Evolutionary conservation across 2,888 invertebrate species (phyloP).

Genomic region (Electrophaes corylata): DNA sequence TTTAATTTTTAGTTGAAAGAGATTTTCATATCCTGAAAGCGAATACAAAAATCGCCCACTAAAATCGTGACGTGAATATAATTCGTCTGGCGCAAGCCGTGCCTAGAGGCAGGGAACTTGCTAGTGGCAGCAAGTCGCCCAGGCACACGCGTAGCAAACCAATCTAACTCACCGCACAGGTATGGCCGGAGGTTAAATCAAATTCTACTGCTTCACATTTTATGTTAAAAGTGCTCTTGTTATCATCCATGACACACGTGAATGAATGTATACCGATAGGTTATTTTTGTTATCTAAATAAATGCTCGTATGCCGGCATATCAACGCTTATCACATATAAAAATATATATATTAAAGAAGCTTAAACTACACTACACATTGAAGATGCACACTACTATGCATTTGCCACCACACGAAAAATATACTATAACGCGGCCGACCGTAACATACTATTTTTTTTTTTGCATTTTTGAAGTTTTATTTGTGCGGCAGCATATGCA

Average conservation of each 20-base stretch:
- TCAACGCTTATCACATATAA: conserved; percentile 84
- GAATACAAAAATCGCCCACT: conserved; percentile 82
- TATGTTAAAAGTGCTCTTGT: conserved; percentile 38
- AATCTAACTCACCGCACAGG: conserved; percentile 40
- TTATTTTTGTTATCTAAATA: conserved; percentile 76
- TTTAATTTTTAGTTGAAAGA: conserved; percentile 68
- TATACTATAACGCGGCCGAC: conserved; percentile 63
- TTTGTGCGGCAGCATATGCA: conserved; percentile 83
- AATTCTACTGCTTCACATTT: conserved; percentile 23
- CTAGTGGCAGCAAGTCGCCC: conserved; percentile 79
- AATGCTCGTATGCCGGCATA: conserved; percentile 82
- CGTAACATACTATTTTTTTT: conserved; percentile 62
- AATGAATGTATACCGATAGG: conserved; percentile 56
- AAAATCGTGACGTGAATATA: conserved; percentile 66
- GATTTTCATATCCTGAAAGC: conserved; percentile 73
- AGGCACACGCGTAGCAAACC: conserved; percentile 64
- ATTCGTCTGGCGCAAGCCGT: conserved; percentile 66
- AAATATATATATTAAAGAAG: conserved; percentile 82
- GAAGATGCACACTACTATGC: conserved; percentile 79
- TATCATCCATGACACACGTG: conserved; percentile 70
- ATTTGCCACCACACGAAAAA: conserved; percentile 80
- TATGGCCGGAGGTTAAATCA: conserved; percentile 16
- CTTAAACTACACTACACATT: conserved; percentile 80
- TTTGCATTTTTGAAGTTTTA: conserved; percentile 61
- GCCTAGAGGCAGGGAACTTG: conserved; percentile 79